Evolutionary conservation across 2,113 vertebrate genomes (phyloP), one percentile per base, ranked within the genome.

Genomic region (Sander vitreus): DNA sequence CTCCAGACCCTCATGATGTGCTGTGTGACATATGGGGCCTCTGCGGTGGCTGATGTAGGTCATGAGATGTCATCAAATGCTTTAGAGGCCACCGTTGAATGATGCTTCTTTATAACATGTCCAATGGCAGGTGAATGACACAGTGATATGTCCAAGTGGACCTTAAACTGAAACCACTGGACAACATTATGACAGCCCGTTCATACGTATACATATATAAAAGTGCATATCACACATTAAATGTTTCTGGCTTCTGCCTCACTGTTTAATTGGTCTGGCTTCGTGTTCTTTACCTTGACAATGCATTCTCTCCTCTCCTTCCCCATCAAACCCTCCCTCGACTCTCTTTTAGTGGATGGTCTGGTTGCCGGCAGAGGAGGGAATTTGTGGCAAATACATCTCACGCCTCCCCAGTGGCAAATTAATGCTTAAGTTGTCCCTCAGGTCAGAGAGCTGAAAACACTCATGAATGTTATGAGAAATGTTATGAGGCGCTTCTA

Each of bases 361-460:
- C 43, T 54, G 47, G 7, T 57, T 81, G 57, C 47, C 48, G 85
- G 72, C 65, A 62, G 73, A 39, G 59, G 33, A 68, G 51, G 67
- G 53, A 70, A 78, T 81, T 67, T 2, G 43, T 64, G 72, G 73
- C 64, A 76, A 59, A 88, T 73, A 45, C 75, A 73, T 80, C 54
- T 74, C 81, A 65, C 8, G 3, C 51, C 75, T 89, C 85, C 54
- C 86, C 62, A 4, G 81, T 70, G 87, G 47, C 80, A 78, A 73
- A 85, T 91, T 78, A 86, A 86, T 86, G 72, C 76, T 69, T 62
- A 88, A 89, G 79, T 73, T 76, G 57, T 83, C 88, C 87, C 82
- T 69, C 47, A 71, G 82, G 85, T 87, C 66, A 76, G 21, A 59
- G 75, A 85, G 70, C 85, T 88, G 75, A 83, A 86, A 86, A 87